These are phyloP conservation scores for Choloepus didactylus DNA, from an alignment of 2,797 vertebrate genomes.

Conservation along the genomic window DNA sequence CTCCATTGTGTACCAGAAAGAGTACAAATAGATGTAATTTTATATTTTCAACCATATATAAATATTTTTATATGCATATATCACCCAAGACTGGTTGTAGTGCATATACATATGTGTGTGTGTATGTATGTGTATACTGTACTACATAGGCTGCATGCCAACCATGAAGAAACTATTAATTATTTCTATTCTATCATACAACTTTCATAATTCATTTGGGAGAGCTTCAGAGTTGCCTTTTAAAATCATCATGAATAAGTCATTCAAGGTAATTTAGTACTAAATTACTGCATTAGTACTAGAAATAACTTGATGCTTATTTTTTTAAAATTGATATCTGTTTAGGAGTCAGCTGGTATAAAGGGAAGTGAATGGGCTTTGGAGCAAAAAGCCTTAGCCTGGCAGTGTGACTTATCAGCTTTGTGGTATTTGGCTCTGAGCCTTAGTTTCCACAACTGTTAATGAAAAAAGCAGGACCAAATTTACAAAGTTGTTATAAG, in stretches of 20 bases:
- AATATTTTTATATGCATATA: conserved; percentile 36
- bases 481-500: not conserved
- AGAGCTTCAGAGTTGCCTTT: not conserved
- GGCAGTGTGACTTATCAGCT: not conserved
- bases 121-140: not conserved
- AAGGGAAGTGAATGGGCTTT: not conserved
- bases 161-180: not conserved
- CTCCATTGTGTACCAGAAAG: not conserved
- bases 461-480: conserved; percentile 2
- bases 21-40: not conserved
- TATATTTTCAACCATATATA: conserved; percentile 10
- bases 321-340: not conserved
- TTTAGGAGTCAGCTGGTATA: not conserved
- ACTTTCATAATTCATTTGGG: conserved; percentile 28
- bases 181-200: not conserved
- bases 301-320: conserved; percentile 42
- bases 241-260: not conserved
- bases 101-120: not conserved
- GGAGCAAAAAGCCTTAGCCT: not conserved
- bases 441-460: conserved; percentile 17
- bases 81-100: not conserved
- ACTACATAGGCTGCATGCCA: not conserved
- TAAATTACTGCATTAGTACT: conserved; percentile 29
- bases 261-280: not conserved
- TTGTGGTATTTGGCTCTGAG: not conserved